A percentile compares a stretch with the other conserved stretches of the same genome.
These are phyloP conservation scores for Coecobrya sp. DNA, from an alignment of 2,888 invertebrate genomes.

Conservation along the genomic window DNA sequence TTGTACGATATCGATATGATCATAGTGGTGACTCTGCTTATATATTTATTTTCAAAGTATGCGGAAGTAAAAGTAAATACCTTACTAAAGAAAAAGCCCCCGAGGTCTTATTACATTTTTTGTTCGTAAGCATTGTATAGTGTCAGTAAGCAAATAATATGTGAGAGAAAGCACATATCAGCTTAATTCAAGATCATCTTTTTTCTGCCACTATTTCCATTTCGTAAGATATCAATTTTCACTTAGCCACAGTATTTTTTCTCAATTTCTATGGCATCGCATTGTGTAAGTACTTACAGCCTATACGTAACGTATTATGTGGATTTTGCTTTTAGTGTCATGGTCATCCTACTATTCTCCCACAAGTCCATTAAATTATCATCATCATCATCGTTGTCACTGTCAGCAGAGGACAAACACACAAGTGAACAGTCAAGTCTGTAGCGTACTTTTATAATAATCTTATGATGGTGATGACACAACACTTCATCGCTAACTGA, in stretches of 20 bases:
- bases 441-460: too few species aligned
- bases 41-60: background rate
- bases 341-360: background rate
- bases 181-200: too few species aligned
- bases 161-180: too few species aligned
- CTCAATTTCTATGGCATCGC: background rate
- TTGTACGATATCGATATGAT: background rate
- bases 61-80: background rate
- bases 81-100: background rate
- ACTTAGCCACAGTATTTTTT: background rate
- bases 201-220: too few species aligned
- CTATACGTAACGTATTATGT: background rate
- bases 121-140: background rate
- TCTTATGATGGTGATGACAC: too few species aligned
- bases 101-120: background rate
- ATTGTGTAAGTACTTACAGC: background rate
- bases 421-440: background rate
- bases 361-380: slow-evolving; percentile 6
- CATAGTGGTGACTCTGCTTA: too few species aligned
- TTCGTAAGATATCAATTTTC: too few species aligned
- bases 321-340: background rate
- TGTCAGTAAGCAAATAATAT: too few species aligned
- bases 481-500: too few species aligned
- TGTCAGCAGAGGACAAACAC: background rate
- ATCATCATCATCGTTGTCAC: background rate